These are phyloP conservation scores for Acronicta psi DNA, from an alignment of 2,888 invertebrate genomes.

Conservation along the genomic window DNA sequence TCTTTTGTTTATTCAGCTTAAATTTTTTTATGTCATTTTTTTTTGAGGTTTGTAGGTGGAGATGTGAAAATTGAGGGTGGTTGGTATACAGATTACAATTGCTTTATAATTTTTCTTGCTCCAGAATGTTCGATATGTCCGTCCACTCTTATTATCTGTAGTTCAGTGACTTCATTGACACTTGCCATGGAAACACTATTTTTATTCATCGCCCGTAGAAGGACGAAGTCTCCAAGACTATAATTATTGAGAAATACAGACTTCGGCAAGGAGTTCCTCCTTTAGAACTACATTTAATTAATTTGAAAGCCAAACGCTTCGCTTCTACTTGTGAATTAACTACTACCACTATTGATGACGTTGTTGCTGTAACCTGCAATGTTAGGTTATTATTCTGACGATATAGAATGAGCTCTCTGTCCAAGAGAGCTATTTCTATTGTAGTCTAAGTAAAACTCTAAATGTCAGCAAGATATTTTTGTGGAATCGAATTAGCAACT, in stretches of 20 bases:
- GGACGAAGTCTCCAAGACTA: no score
- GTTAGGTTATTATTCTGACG: not conserved
- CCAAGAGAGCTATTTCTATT: no score
- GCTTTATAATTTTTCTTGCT: not conserved
- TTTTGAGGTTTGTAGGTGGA: conserved; percentile 13
- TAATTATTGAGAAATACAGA: not conserved
- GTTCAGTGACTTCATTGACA: no score
- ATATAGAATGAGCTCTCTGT: no score
- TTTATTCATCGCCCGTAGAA: no score
- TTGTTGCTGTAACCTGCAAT: not conserved
- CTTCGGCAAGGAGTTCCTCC: not conserved
- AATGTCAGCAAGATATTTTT: no score
- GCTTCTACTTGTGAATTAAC: not conserved
- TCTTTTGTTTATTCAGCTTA: conserved; percentile 63
- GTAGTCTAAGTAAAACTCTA: no score
- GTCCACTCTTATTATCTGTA: no score
- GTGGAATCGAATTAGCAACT: no score
- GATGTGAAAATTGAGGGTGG: conserved; percentile 24
- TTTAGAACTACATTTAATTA: conserved; percentile 1
- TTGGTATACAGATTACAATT: conserved; percentile 13
- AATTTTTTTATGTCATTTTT: conserved; percentile 42
- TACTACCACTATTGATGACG: not conserved
- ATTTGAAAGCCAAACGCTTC: not conserved
- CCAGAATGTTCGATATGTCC: not conserved
- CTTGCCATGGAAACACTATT: no score